Conservation (phyloP, 2,888 invertebrate genomes). For the Callimorpha dominula region DNA sequence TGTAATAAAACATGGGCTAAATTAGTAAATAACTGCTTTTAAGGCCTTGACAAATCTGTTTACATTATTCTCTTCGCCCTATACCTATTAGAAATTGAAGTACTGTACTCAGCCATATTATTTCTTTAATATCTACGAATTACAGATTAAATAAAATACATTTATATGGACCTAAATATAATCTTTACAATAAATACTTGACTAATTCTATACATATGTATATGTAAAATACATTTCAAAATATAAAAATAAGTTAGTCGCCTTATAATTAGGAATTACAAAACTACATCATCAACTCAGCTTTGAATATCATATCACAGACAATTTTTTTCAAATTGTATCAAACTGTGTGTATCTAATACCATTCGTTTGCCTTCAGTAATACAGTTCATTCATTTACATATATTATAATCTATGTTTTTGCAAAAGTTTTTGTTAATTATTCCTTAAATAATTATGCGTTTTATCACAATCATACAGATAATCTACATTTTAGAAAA, state of each 20-base stretch:
- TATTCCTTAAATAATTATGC: background rate
- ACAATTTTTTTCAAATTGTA: conserved; percentile 63
- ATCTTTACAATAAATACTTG: conserved; percentile 47
- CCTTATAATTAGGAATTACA: conserved; percentile 44
- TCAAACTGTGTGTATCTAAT: conserved; percentile 51
- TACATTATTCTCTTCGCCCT: background rate
- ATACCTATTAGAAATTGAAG: background rate
- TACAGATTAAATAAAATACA: conserved; percentile 19
- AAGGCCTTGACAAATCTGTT: background rate
- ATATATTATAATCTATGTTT: conserved; percentile 5
- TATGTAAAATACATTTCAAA: conserved; percentile 28
- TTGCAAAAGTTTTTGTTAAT: background rate
- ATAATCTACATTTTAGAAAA: background rate
- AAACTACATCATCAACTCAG: conserved; percentile 54
- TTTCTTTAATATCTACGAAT: background rate
- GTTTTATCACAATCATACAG: background rate
- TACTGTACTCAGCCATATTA: background rate
- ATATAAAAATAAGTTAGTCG: conserved; percentile 62
- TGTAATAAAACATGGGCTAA: background rate
- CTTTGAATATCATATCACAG: conserved; percentile 80
- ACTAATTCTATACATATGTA: conserved; percentile 17
- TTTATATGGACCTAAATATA: conserved; percentile 19
- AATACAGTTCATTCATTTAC: conserved; percentile 25
- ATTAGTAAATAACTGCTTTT: background rate
- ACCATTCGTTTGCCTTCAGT: conserved; percentile 40